Conservation (phyloP, 2,888 invertebrate species). For the Exocentrus adspersus region DNA sequence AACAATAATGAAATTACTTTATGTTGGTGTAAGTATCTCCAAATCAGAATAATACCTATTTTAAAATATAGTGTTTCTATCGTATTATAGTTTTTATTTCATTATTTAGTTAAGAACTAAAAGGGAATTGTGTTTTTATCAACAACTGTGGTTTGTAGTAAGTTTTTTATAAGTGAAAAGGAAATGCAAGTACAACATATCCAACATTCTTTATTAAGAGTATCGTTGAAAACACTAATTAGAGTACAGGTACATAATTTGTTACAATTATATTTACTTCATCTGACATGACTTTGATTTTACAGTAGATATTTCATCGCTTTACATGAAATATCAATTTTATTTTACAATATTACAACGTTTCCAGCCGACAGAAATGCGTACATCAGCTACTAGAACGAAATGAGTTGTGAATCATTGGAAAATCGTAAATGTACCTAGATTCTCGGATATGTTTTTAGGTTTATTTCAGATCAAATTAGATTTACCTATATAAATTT, state of each 20-base stretch:
- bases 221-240: conserved; percentile 21
- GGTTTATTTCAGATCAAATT: no score
- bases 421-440: background rate
- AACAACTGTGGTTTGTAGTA: no score
- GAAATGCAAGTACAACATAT: conserved; percentile 54
- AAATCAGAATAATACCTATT: conserved; percentile 9
- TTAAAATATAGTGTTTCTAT: conserved; percentile 20
- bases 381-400: background rate
- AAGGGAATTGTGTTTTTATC: no score
- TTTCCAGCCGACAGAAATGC: background rate
- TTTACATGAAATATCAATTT: conserved; percentile 2
- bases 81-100: no score
- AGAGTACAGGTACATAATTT: conserved; percentile 22
- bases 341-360: conserved; percentile 4
- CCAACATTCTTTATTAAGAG: conserved; percentile 56
- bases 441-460: no score
- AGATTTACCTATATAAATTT: no score
- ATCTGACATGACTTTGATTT: background rate
- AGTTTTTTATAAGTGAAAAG: background rate
- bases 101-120: no score
- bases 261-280: conserved; percentile 15
- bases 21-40: conserved; percentile 8
- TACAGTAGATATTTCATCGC: background rate
- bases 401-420: no score
- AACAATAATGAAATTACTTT: background rate